Conservation (phyloP, 2,113 vertebrate species). For the Maccullochella peelii region DNA sequence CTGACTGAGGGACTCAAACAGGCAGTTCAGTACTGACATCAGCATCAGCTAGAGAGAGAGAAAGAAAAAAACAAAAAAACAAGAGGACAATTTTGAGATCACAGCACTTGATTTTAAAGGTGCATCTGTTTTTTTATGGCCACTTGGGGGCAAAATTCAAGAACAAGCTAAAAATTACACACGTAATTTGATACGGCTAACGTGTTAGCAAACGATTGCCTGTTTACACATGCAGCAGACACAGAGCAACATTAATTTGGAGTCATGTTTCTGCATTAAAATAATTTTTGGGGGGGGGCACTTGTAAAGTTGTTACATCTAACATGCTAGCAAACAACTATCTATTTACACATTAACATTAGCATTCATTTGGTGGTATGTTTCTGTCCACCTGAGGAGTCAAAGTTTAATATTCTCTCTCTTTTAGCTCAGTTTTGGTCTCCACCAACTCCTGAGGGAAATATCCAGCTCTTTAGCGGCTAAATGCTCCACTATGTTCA, state of each 20-base stretch:
- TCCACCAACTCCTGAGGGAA: not conserved
- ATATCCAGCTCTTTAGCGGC: not conserved
- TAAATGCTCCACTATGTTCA: not conserved
- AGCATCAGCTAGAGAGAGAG: conserved; percentile 86
- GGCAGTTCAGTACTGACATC: conserved; percentile 87
- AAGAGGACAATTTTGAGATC: not conserved
- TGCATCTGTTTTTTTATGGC: not conserved
- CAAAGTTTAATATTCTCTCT: not conserved
- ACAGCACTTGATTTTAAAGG: not conserved
- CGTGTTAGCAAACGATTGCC: not conserved
- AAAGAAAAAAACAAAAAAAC: not conserved
- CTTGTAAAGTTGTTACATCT: not conserved
- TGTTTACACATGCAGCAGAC: not conserved
- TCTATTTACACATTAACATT: not conserved
- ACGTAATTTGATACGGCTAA: not conserved
- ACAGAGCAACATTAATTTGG: not conserved
- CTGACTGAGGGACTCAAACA: conserved; percentile 87
- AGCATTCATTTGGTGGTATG: not conserved
- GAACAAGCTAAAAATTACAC: not conserved
- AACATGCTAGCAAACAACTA: too few relatives aligned
- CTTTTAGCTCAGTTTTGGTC: not conserved
- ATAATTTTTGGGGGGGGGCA: too few relatives aligned
- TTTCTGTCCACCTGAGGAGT: not conserved
- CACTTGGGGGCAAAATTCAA: not conserved
- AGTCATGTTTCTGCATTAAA: not conserved